Percentiles rank a stretch among this genome's conserved stretches.
phyloP scores from a whole-genome alignment of 2,113 vertebrate genomes.

The Malurus melanocephalus region DNA sequence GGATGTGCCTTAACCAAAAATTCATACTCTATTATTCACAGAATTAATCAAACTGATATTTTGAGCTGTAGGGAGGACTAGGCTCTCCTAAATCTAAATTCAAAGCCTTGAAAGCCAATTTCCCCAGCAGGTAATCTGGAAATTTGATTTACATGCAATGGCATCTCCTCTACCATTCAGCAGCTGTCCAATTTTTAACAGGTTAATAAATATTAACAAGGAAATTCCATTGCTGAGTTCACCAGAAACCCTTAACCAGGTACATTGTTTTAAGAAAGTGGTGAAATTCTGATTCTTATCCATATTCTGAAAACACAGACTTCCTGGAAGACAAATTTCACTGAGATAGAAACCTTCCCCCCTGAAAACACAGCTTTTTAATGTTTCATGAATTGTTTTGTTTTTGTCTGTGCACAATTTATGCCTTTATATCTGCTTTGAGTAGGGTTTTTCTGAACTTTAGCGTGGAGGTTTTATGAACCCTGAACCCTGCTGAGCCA shows the following conservation, averaged over 20 bases:
- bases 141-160: background rate
- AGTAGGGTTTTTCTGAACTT: background rate
- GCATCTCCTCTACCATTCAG: background rate
- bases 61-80: background rate
- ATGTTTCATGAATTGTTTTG: background rate
- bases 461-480: background rate
- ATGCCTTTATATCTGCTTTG: background rate
- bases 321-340: background rate
- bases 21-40: background rate
- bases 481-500: background rate
- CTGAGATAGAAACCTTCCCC: background rate
- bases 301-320: background rate
- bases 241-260: background rate
- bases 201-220: background rate
- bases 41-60: background rate
- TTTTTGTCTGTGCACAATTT: background rate
- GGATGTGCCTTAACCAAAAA: background rate
- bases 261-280: background rate
- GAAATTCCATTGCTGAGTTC: background rate
- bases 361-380: background rate
- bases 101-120: background rate
- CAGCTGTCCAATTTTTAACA: background rate
- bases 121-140: background rate
- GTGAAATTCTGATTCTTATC: background rate
- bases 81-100: background rate